Base-by-base conservation (phyloP, 23 tunicate species). In the Ascidia mentula region DNA sequence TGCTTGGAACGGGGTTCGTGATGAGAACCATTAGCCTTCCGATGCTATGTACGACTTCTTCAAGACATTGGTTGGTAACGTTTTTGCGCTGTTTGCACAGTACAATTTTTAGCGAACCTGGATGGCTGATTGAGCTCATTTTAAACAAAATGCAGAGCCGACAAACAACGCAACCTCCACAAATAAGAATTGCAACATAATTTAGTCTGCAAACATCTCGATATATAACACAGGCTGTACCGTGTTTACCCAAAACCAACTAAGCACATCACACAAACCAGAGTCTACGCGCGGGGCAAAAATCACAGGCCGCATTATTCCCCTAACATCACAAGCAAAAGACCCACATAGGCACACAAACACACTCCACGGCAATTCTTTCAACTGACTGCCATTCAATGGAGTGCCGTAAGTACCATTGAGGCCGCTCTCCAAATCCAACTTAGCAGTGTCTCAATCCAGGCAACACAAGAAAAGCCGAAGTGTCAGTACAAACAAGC, bases 401-500 rank as follows among this genome's bases (percentile, higher is more conserved):
- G 24, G 65, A 53, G 65, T 53, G 24, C 65, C 65, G 22, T 28
- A 53, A 53, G 65, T 53, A 9, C 65, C 65, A 53, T 53, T 53
- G 28, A 53, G 65, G 13, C 28, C 13, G 12, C 65, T 53, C 65
- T 53, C 65, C 65, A 53, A 53, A 53, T 53, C 65, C 65, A 53
- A 53, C 65, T 53, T 53, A 53, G 65, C 65, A 53, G 65, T 53
- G 65, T 53, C 65, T 53, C 65, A 53, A 53, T 28, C 65, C 22
- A 53, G 65, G 65, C 65, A 53, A 53, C 65, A 53, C 65, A 53
- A 5, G 13, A 28, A 28, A 53, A 53, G 4, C 24, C 28, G 65
- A 28, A 53, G 65, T 53, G 65, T 53, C 65, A 53, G 65, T 53
- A 53, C 65, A 53, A 53, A 53, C 65, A 53, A 53, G 65, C 65